Percentiles rank a stretch among this genome's conserved stretches.
These are phyloP conservation scores for Pedionomus torquatus DNA, from an alignment of 2,113 vertebrate species.

Conservation along the genomic window DNA sequence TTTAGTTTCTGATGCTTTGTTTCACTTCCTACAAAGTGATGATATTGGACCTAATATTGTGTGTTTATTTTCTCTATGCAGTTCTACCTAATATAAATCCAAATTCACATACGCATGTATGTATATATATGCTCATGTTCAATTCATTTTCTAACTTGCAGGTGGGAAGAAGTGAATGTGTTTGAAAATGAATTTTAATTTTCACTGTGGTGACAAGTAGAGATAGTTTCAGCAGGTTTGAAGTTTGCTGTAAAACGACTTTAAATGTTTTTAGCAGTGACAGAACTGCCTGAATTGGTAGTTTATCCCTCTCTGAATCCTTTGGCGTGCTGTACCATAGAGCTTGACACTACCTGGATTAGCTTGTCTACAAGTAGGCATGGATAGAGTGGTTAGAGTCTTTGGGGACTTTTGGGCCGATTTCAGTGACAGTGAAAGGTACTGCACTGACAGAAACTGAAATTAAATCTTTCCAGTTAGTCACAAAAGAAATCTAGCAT, in stretches of 20 bases:
- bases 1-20: background rate
- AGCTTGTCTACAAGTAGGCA: background rate
- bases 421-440: background rate
- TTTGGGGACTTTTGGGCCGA: background rate
- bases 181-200: background rate
- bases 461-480: background rate
- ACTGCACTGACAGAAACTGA: background rate
- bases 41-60: background rate
- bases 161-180: background rate
- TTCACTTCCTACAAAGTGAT: background rate
- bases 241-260: background rate
- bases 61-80: background rate
- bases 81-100: background rate
- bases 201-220: background rate
- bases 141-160: background rate
- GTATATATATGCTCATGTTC: background rate
- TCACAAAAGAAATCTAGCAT: background rate
- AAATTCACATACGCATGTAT: background rate
- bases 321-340: background rate
- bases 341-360: background rate
- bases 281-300: background rate
- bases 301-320: background rate
- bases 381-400: accelerated
- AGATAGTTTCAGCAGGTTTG: background rate
- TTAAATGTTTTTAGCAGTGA: background rate